Evolutionary conservation across 2,113 vertebrate genomes (phyloP), one percentile per base, ranked within the genome.

Genomic region (Taurulus bubalis): DNA sequence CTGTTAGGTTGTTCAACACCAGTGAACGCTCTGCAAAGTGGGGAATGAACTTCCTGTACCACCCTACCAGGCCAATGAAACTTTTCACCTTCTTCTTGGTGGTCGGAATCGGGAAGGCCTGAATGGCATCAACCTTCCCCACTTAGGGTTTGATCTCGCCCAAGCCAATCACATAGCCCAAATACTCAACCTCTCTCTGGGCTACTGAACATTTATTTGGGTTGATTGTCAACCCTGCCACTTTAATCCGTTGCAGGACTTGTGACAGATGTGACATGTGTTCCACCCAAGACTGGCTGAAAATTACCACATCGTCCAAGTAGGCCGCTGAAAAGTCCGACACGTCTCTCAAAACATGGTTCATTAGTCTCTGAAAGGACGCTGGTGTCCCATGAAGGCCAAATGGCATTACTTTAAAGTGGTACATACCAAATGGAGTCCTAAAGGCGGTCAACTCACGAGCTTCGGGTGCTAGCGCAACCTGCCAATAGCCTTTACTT

Each of bases 321-420:
- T 73, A 73, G 4, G 38, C 71, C 7, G 56, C 71, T 12, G 71
- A 6, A 14, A 62, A 63, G 1, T 49, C 11, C 2, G 42, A 6
- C 8, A 51, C 45, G 8, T 62, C 72, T 24, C 45, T 51, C 72
- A 75, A 30, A 3, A 84, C 1, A 16, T 63, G n/a, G 1, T 8
- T 26, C 45, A 83, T 78, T 0, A 78, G 28, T 11, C 45, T 14
- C 34, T 69, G 70, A 15, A 82, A 53, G 0, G 69, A n/a, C 65
- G 38, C 38, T 40, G 38, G 38, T 40, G 38, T 5, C 38, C 38
- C 38, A 7, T 40, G 7, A 5, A 6, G 47, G 20, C 47, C 20
- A 22, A 51, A n/a, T 55, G 51, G 8, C 51, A 55, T 55, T 22
- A 9, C 22, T 4, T 55, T 56, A 26, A 3, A 82, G 8, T 28